Evolutionary conservation across 2,113 vertebrate species (phyloP), one percentile per base, ranked within the genome.

Genomic region (Nesogale talazaci): DNA sequence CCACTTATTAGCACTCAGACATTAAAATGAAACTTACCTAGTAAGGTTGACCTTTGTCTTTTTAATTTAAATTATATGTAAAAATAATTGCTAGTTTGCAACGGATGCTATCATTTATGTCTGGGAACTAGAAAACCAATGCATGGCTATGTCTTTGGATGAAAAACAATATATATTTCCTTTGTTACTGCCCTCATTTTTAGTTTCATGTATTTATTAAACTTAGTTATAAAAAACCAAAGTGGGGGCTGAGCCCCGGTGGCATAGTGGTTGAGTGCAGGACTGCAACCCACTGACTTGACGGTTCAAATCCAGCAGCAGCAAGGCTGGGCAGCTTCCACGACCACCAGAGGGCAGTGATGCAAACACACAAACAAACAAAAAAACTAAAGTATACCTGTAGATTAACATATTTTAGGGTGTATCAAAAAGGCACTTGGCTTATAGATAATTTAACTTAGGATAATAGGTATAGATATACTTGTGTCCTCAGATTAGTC

Each of bases 1-100:
- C 93, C 88, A 95, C 76, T 96, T 88, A 95, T 95, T 96, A 95
- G 85, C 83, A 94, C 86, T 91, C 61, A 80, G 25, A 63, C 74
- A 93, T 72, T 77, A 90, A 92, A 94, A 86, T 67, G 40, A 15
- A 94, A 91, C 29, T 80, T 86, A 86, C 34, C 70, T 83, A 90
- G 86, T 59, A 88, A 75, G 57, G 89, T 82, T 89, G 46, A 93
- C 70, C 23, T 65, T 84, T 89, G 74, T 81, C 52, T 80, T 34
- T 75, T 92, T 90, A 72, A 80, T 16, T 90, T 59, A 87, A 96
- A 79, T 86, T 34, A 67, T 77, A 86, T 63, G 42, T 83, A 86
- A 93, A 93, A 86, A 72, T 67, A 93, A 67, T 9, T 72, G 40
- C 19, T 78, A 93, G 83, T 80, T 94, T 88, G 81, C 70, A 85